Evolutionary conservation across 2,888 invertebrate species (phyloP), one percentile per base, ranked within the genome.

Genomic region (Cabera pusaria): DNA sequence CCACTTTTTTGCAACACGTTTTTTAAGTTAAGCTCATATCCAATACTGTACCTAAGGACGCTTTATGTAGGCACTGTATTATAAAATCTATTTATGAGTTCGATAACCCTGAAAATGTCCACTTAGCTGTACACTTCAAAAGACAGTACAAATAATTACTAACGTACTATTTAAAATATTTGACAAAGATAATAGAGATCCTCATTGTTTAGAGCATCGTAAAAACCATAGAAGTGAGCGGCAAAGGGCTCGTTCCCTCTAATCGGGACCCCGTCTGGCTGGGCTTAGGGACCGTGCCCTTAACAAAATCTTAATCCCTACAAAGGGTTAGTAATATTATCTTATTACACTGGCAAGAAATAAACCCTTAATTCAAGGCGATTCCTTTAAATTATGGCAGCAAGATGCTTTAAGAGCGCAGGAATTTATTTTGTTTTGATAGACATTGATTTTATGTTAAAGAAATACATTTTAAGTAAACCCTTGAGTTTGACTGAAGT

Each of bases 261-360:
- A 73, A 72, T 72, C 72, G 63, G 64, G 70, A 59, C 68, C 76
- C 72, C 80, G 83, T 80, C 82, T 82, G 83, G 67, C 69, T 64
- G 64, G 69, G 74, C 71, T 81, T 69, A 81, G 68, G 71, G 75
- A 61, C 41, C 67, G 61, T 73, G 72, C 85, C 86, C 86, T 86
- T 84, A 87, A 87, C 87, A 84, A 85, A 87, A 87, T 87, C 87
- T 87, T 86, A 87, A 87, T 88, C 86, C 82, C 77, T 70, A 78
- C 86, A 87, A 87, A 88, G 87, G 87, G 87, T 87, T 87, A 87
- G 71, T 76, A 81, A 83, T 79, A 87, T 86, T 84, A 86, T 86
- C 87, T 86, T 86, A 84, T 84, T 84, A 85, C 71, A 72, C 73
- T 72, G 71, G 63, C 81, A 85, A 87, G 86, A 83, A 84, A 72